Evolutionary conservation across 2,113 vertebrate species (phyloP).

Genomic region (Daubentonia madagascariensis): DNA sequence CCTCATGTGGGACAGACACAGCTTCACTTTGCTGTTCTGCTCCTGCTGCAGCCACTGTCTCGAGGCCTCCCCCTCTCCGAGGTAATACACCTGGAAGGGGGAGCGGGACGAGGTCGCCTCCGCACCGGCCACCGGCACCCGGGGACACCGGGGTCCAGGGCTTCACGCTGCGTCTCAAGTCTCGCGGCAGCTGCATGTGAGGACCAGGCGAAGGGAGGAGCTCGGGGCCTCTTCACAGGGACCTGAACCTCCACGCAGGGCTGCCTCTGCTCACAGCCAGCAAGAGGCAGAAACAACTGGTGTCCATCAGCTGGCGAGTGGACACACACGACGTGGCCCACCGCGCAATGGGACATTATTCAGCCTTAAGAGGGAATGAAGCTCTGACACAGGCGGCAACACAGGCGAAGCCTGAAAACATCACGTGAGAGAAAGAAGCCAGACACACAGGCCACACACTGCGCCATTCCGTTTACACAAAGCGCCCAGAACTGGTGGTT

Average conservation of each 20-base stretch:
- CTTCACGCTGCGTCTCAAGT: rapidly evolving
- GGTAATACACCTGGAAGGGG: slow-evolving; percentile 90
- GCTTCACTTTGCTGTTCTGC: slow-evolving; percentile 82
- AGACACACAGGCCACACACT: background rate
- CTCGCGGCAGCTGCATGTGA: too few relatives aligned
- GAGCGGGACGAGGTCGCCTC: background rate
- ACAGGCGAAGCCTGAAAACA: background rate
- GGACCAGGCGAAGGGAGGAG: background rate
- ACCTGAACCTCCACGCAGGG: background rate
- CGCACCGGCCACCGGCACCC: rapidly evolving
- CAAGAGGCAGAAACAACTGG: background rate
- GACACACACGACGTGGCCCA: background rate
- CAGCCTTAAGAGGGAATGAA: background rate
- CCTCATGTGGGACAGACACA: slow-evolving; percentile 91
- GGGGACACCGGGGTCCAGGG: rapidly evolving
- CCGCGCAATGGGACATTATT: background rate
- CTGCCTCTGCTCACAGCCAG: background rate
- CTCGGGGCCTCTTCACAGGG: background rate
- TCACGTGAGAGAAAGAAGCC: background rate
- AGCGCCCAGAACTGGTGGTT: rapidly evolving
- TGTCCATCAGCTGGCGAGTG: too few relatives aligned
- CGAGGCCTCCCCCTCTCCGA: slow-evolving; percentile 93
- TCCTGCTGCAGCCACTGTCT: slow-evolving; percentile 86
- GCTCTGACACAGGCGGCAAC: rapidly evolving
- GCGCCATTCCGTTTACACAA: rapidly evolving